phyloP scores from a whole-genome alignment of 1,140 invertebrate genomes.

The Micrasema minimum region DNA sequence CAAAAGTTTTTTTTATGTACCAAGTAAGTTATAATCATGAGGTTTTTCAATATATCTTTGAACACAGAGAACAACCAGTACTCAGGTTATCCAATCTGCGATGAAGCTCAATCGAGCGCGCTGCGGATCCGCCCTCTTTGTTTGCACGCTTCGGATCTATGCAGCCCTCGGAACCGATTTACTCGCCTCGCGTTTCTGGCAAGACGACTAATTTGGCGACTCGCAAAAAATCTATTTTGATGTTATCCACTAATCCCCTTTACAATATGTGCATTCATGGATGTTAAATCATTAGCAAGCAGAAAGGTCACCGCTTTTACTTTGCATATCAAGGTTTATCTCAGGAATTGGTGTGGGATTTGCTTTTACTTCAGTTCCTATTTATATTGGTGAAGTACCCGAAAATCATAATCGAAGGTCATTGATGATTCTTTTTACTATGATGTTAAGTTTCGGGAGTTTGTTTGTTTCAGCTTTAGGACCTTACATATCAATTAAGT shows the following conservation, averaged over 20 bases:
- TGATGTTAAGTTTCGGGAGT: slow-evolving; percentile 47
- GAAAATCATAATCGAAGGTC: slow-evolving; percentile 56
- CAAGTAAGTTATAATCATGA: too few species aligned
- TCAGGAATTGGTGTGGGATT: slow-evolving; percentile 62
- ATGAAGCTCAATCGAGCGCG: too few species aligned
- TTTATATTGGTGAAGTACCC: slow-evolving; percentile 63
- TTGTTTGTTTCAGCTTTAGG: slow-evolving; percentile 36
- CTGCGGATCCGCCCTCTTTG: too few species aligned
- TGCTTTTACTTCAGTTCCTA: slow-evolving; percentile 61
- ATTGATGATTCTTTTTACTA: slow-evolving; percentile 45
- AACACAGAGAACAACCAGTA: too few species aligned
- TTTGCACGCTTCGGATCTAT: slow-evolving; percentile 47
- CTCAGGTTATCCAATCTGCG: too few species aligned
- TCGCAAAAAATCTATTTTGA: slow-evolving; percentile 57
- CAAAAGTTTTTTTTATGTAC: too few species aligned
- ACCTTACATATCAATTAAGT: slow-evolving; percentile 39
- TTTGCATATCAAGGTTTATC: slow-evolving; percentile 61
- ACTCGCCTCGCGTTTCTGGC: slow-evolving; percentile 53
- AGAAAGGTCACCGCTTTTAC: slow-evolving; percentile 56
- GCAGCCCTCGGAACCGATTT: slow-evolving; percentile 51
- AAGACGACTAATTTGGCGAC: slow-evolving; percentile 56
- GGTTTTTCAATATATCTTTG: too few species aligned
- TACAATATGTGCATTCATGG: slow-evolving; percentile 54
- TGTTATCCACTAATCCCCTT: slow-evolving; percentile 53
- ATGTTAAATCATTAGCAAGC: slow-evolving; percentile 63